Evolutionary conservation across 1,140 invertebrate genomes (phyloP).

Genomic region (Aphis gossypii): DNA sequence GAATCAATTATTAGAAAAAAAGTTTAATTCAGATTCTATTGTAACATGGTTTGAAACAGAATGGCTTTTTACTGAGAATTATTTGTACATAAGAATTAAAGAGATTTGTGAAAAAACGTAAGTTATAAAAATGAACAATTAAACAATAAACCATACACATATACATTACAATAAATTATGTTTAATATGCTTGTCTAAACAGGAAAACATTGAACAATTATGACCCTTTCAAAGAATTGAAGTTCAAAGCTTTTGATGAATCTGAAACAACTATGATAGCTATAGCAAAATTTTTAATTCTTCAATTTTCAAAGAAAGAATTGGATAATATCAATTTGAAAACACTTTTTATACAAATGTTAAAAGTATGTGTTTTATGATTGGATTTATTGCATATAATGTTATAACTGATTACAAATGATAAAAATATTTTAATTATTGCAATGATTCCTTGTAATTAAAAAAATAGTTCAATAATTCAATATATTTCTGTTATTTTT

Average conservation of each 20-base stretch:
- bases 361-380: background rate
- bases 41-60: conserved; percentile 45
- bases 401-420: background rate
- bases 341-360: conserved; percentile 1
- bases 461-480: too few species aligned
- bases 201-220: background rate
- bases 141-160: too few species aligned
- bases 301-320: conserved; percentile 9
- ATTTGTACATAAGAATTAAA: conserved; percentile 45
- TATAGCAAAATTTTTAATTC: conserved; percentile 36
- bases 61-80: conserved; percentile 54
- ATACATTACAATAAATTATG: background rate
- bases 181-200: background rate
- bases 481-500: background rate
- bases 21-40: background rate
- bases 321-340: background rate
- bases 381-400: background rate
- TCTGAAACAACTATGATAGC: conserved; percentile 33
- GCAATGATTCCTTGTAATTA: background rate
- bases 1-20: conserved; percentile 46
- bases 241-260: conserved; percentile 41
- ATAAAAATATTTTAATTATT: background rate
- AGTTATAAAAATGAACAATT: background rate
- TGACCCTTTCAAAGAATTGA: conserved; percentile 29
- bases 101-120: conserved; percentile 45